Percentiles rank a stretch among this genome's conserved stretches.
Conservation (phyloP, 2,113 vertebrate genomes). For the Crotalus tigris region DNA sequence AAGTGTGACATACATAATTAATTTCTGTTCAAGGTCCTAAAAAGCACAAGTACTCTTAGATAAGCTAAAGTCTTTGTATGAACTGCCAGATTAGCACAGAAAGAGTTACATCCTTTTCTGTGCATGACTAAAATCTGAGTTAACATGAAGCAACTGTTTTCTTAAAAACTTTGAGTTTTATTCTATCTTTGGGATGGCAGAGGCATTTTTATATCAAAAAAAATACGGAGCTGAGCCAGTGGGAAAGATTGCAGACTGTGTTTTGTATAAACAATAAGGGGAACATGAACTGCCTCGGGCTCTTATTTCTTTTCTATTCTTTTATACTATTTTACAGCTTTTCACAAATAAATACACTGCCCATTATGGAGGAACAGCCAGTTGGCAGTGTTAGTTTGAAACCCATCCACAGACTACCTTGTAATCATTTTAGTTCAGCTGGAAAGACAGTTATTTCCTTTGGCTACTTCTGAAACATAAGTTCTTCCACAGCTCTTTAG, state of each 20-base stretch:
- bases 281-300: conserved; percentile 14
- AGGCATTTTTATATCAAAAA: background rate
- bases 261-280: conserved; percentile 28
- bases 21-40: background rate
- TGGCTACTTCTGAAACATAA: conserved; percentile 30
- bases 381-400: conserved; percentile 22
- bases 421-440: conserved; percentile 33
- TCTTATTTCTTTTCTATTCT: conserved; percentile 29
- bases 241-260: conserved; percentile 17
- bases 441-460: conserved; percentile 40
- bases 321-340: background rate
- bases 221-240: background rate
- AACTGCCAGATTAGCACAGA: background rate
- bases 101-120: background rate
- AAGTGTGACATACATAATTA: conserved; percentile 4
- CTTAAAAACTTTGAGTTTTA: background rate
- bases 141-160: conserved; percentile 16
- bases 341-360: conserved; percentile 30
- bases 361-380: conserved; percentile 27
- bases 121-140: background rate
- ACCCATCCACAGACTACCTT: background rate
- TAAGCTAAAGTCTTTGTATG: background rate
- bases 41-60: background rate
- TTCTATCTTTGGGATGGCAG: conserved; percentile 5
- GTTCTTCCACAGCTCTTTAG: background rate